phyloP scores from a whole-genome alignment of 2,113 vertebrate genomes.

The Anser brachyrhynchus region DNA sequence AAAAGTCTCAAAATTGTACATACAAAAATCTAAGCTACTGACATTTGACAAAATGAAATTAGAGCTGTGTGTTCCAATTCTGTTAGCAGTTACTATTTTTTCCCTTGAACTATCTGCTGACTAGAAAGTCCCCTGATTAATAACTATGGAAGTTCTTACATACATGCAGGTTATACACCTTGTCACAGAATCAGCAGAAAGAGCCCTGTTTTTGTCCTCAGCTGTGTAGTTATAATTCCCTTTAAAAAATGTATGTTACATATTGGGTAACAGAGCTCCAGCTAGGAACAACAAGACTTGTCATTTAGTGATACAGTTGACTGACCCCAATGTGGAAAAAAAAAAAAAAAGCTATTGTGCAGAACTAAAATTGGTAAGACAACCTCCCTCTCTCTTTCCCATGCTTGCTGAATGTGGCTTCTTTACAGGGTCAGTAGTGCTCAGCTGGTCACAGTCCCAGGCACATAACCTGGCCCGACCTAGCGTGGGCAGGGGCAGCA shows the following conservation, averaged over 20 bases:
- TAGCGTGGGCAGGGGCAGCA: neutral
- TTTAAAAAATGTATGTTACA: neutral
- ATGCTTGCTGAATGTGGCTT: neutral
- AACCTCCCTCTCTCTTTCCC: neutral
- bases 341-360: neutral
- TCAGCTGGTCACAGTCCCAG: neutral
- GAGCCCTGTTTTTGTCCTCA: constrained; percentile 2
- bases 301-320: neutral
- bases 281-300: neutral
- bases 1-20: neutral
- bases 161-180: neutral
- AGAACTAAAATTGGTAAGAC: neutral
- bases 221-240: neutral
- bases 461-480: accelerated
- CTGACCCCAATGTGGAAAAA: neutral
- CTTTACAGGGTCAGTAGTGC: neutral
- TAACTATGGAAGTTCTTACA: constrained; percentile 10
- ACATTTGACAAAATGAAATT: constrained; percentile 36
- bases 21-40: neutral
- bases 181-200: constrained; percentile 18
- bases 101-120: neutral
- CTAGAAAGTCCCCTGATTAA: constrained; percentile 17
- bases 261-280: neutral
- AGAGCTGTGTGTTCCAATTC: constrained; percentile 41
- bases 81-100: constrained; percentile 12